These are phyloP conservation scores for Entomyzon cyanotis DNA, from an alignment of 2,113 vertebrate species.

Conservation along the genomic window DNA sequence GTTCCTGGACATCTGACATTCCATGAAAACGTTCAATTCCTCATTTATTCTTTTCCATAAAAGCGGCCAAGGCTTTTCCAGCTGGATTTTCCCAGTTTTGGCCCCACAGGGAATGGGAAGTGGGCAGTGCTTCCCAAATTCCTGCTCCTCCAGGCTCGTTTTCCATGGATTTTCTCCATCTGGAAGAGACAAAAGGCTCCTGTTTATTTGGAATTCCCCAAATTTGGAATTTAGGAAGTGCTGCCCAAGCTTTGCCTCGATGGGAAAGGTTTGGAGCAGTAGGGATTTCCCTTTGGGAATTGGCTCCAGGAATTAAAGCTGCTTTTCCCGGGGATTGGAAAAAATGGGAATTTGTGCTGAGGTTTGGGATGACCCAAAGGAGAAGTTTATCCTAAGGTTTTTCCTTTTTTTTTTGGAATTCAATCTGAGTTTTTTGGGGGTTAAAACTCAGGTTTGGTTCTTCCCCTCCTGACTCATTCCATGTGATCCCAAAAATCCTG, in stretches of 20 bases:
- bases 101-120: not conserved
- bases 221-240: too few relatives aligned
- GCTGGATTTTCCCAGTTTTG: not conserved
- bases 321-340: too few relatives aligned
- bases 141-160: not conserved
- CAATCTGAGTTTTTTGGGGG: too few relatives aligned
- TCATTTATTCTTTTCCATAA: rapidly evolving
- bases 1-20: not conserved
- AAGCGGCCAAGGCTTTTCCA: not conserved
- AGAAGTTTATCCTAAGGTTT: too few relatives aligned
- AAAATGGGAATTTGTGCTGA: too few relatives aligned
- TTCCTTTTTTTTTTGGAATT: too few relatives aligned
- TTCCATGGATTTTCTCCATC: not conserved
- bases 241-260: not conserved
- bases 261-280: not conserved
- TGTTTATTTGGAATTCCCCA: not conserved
- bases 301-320: not conserved
- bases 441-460: too few relatives aligned
- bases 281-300: not conserved
- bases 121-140: not conserved
- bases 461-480: too few relatives aligned
- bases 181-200: not conserved
- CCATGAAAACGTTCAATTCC: not conserved
- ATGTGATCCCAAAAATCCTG: too few relatives aligned
- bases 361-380: too few relatives aligned